Conservation (phyloP, 2,113 vertebrate species). For the Lasiurus cinereus region DNA sequence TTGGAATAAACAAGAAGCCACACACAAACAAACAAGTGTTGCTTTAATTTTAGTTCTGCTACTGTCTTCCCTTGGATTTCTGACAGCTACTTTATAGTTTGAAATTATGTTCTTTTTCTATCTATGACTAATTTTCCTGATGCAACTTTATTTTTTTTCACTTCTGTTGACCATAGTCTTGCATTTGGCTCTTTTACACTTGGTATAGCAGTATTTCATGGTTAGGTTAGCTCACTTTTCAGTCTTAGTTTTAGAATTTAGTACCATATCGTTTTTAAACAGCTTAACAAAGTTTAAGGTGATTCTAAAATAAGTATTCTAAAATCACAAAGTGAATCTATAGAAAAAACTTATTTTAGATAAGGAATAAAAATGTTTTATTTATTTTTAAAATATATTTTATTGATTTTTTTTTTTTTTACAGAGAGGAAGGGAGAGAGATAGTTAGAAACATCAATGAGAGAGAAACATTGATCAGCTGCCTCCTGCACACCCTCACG, state of each 20-base stretch:
- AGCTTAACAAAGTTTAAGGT: slow-evolving; percentile 12
- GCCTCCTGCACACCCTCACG: too few relatives aligned
- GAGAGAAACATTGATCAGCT: too few relatives aligned
- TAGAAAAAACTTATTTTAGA: slow-evolving; percentile 52
- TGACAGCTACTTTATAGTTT: background rate
- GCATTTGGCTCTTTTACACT: background rate
- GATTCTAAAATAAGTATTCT: slow-evolving; percentile 50
- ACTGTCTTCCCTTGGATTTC: background rate
- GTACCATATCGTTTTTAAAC: slow-evolving; percentile 34
- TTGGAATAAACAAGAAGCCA: slow-evolving; percentile 23
- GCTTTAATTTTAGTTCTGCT: background rate
- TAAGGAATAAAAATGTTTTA: slow-evolving; percentile 63
- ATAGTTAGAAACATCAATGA: too few relatives aligned
- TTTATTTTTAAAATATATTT: background rate
- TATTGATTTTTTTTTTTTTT: too few relatives aligned
- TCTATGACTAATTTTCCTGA: slow-evolving; percentile 11
- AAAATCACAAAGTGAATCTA: slow-evolving; percentile 3
- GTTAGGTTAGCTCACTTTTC: slow-evolving; percentile 45
- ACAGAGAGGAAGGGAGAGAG: too few relatives aligned
- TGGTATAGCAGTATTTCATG: background rate
- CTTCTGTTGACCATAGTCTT: slow-evolving; percentile 11
- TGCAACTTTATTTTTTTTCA: slow-evolving; percentile 15
- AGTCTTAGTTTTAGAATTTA: slow-evolving; percentile 58
- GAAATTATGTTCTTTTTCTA: background rate
- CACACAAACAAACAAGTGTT: background rate